phyloP scores from a whole-genome alignment of 2,888 invertebrate genomes.

The Drosophila meridiana region DNA sequence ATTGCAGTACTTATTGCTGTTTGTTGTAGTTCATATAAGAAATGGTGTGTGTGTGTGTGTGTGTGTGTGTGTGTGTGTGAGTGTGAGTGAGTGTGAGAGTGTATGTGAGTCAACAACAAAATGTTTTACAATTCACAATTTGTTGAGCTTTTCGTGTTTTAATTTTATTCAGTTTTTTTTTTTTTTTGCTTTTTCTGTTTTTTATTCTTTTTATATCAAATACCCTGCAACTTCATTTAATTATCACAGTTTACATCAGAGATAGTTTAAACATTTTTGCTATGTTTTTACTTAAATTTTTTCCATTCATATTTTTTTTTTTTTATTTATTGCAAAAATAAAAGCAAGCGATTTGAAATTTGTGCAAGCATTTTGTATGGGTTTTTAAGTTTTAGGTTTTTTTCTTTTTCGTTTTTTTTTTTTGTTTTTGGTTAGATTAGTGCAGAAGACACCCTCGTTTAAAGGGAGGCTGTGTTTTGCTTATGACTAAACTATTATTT shows the following conservation, averaged over 20 bases:
- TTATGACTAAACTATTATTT: conserved; percentile 32
- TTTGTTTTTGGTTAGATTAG: conserved; percentile 47
- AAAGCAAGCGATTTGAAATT: conserved; percentile 75
- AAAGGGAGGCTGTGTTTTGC: conserved; percentile 37
- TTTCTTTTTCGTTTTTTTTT: conserved; percentile 13
- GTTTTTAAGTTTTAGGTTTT: conserved; percentile 24
- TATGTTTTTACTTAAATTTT: conserved; percentile 32
- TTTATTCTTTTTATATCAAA: conserved; percentile 73
- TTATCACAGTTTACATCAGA: conserved; percentile 84
- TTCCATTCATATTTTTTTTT: conserved; percentile 18
- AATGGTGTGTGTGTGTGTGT: conserved; percentile 11
- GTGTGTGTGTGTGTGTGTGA: conserved; percentile 16
- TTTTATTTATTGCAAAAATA: conserved; percentile 59
- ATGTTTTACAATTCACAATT: conserved; percentile 56
- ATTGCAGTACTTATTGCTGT: conserved; percentile 70
- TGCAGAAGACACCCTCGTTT: conserved; percentile 20
- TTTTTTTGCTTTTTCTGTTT: conserved; percentile 48
- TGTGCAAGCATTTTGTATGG: conserved; percentile 72
- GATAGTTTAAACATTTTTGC: conserved; percentile 79
- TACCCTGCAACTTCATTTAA: conserved; percentile 84
- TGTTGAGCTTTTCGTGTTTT: conserved; percentile 49
- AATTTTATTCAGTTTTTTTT: conserved; percentile 40
- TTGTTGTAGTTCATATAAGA: conserved; percentile 28
- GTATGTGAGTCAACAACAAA: conserved; percentile 34
- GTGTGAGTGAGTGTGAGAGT: conserved; percentile 13